phyloP scores from a whole-genome alignment of 2,888 invertebrate species.

The Arctia plantaginis region DNA sequence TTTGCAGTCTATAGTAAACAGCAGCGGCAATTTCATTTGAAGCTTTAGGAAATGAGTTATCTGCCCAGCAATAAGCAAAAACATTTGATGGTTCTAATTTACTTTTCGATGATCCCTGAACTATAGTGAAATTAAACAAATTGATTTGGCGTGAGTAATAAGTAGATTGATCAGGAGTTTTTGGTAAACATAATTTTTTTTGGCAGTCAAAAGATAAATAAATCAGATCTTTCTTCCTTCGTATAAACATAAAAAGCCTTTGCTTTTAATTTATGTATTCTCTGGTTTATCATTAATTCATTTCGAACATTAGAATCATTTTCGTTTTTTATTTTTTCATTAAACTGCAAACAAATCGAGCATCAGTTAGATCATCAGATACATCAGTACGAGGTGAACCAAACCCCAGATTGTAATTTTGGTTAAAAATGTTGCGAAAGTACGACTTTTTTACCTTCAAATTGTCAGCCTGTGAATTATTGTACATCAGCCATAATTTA shows the following conservation, averaged over 20 bases:
- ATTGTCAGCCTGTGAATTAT: constrained; percentile 22
- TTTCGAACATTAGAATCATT: constrained; percentile 14
- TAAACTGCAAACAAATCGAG: constrained; percentile 23
- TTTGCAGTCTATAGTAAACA: constrained; percentile 24
- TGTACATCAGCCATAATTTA: constrained; percentile 31
- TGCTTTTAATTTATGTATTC: constrained; percentile 24
- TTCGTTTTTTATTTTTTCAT: constrained; percentile 10
- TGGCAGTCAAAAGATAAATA: constrained; percentile 27
- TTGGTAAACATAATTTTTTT: constrained; percentile 11
- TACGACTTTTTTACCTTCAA: constrained; percentile 29
- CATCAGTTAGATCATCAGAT: too few relatives aligned
- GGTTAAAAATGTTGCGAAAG: constrained; percentile 30
- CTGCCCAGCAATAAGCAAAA: constrained; percentile 46
- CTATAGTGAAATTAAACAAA: constrained; percentile 57
- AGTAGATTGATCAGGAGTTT: constrained; percentile 57
- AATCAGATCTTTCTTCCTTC: constrained; percentile 9
- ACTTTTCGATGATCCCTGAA: constrained; percentile 51
- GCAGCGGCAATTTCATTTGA: constrained; percentile 24
- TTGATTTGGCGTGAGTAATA: constrained; percentile 59
- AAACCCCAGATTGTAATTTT: constrained; percentile 32
- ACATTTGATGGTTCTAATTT: constrained; percentile 48
- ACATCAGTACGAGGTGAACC: constrained; percentile 33
- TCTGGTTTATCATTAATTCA: constrained; percentile 1
- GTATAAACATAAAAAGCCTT: constrained; percentile 30
- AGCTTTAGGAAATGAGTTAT: constrained; percentile 27